phyloP scores from a whole-genome alignment of 2,888 invertebrate genomes.

The Hipparchia semele region DNA sequence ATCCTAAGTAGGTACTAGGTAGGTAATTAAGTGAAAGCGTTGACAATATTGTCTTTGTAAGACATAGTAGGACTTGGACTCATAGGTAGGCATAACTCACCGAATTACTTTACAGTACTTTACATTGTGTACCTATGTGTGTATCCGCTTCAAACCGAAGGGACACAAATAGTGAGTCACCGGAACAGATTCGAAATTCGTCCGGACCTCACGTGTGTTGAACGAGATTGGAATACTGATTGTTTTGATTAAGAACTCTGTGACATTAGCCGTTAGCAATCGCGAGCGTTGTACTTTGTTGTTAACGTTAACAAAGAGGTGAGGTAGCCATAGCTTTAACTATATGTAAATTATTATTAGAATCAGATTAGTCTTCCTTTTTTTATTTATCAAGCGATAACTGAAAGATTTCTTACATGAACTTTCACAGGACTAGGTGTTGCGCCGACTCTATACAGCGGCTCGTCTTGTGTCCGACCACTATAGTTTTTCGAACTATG shows the following conservation, averaged over 20 bases:
- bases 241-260: constrained; percentile 37
- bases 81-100: not conserved
- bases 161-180: constrained; percentile 60
- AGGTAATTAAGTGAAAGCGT: no score
- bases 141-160: constrained; percentile 42
- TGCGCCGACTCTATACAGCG: no score
- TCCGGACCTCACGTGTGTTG: constrained; percentile 65
- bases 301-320: not conserved
- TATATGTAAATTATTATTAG: no score
- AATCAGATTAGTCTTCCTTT: no score
- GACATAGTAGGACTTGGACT: no score
- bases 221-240: constrained; percentile 62
- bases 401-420: no score
- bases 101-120: not conserved
- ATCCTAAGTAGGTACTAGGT: no score
- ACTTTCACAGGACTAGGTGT: no score
- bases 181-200: constrained; percentile 69
- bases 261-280: constrained; percentile 6
- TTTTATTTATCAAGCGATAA: no score
- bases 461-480: no score
- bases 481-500: no score
- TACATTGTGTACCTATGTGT: constrained; percentile 7
- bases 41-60: no score
- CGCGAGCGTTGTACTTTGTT: not conserved
- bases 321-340: not conserved